Base-by-base conservation (phyloP, 92 coral and sea anemone genomes). In the Porites divaricata region DNA sequence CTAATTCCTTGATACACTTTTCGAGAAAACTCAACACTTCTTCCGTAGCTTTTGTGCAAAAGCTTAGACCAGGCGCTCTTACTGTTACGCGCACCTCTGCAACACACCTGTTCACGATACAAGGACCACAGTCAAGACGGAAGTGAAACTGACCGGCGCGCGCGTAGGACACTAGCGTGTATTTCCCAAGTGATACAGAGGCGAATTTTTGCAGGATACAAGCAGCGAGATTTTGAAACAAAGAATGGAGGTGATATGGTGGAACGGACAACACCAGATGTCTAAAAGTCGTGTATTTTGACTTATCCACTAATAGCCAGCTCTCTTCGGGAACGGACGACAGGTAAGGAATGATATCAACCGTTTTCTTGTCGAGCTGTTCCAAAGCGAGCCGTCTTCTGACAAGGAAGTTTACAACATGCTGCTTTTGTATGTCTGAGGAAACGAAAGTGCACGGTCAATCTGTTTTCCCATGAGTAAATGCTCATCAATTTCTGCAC, bases 91-190 rank as follows among this genome's bases (percentile, higher is more conserved):
- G 89, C 24, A 89, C 51, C 84, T 92, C 93, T 53, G 87, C 52
- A 10, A 78, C 75, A 74, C 76, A 65, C n/a, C 76, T 85, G 85
- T 90, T 83, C 66, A 84, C 63, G 63, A 80, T 77, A 76, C 91
- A 92, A 17, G 95, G 95, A 21, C 93, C 95, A 12, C 76, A 67
- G 35, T 92, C 95, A 53, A 92, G 76, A 20, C 95, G 93, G 19
- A 45, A 81, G 65, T 89, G 82, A 28, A 57, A 90, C 1, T 56
- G 76, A 52, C 87, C 85, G 70, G 70, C 82, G n/a, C n/a, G n/a
- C n/a, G n/a, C n/a, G 67, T 87, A 86, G 72, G 90, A 58, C 41
- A 92, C 90, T 26, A 88, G 68, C 23, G 84, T 72, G 53, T 73
- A 79, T 63, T 81, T 78, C 15, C 93, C 85, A 13, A 89, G 35